Conservation (phyloP, 2,113 vertebrate genomes). For the Nycticorax nycticorax region DNA sequence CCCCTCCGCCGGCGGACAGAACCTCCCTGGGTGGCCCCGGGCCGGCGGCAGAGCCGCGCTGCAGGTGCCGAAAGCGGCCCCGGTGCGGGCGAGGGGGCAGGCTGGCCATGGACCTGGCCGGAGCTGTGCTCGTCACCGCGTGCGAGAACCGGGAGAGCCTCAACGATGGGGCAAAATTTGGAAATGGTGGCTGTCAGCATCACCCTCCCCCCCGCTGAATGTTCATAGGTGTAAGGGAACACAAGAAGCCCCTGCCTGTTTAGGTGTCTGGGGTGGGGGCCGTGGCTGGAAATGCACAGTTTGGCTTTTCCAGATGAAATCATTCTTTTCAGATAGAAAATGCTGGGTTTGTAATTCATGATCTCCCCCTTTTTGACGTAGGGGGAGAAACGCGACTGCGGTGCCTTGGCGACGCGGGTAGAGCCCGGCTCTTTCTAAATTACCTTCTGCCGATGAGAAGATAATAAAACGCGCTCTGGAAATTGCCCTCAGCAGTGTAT, state of each 20-base stretch:
- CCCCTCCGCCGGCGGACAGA: not conserved
- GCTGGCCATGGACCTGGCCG: not conserved
- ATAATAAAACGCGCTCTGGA: not conserved
- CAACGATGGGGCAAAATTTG: not conserved
- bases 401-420: not conserved
- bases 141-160: not conserved
- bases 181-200: not conserved
- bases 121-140: not conserved
- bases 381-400: not conserved
- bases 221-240: not conserved
- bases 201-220: not conserved
- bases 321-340: not conserved
- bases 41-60: not conserved
- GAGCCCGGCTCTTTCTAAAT: not conserved
- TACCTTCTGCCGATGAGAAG: not conserved
- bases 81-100: not conserved
- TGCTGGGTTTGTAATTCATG: not conserved
- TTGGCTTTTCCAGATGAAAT: slow-evolving; percentile 13
- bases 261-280: slow-evolving; percentile 18
- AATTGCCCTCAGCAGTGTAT: not conserved
- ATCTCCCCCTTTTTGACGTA: not conserved
- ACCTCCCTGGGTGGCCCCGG: fast-evolving
- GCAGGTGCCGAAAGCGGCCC: not conserved
- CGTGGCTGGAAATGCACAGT: slow-evolving; percentile 6
- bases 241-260: slow-evolving; percentile 19